Evolutionary conservation across 2,888 invertebrate species (phyloP), one percentile per base, ranked within the genome.

Genomic region (Anagyrus pseudococci): DNA sequence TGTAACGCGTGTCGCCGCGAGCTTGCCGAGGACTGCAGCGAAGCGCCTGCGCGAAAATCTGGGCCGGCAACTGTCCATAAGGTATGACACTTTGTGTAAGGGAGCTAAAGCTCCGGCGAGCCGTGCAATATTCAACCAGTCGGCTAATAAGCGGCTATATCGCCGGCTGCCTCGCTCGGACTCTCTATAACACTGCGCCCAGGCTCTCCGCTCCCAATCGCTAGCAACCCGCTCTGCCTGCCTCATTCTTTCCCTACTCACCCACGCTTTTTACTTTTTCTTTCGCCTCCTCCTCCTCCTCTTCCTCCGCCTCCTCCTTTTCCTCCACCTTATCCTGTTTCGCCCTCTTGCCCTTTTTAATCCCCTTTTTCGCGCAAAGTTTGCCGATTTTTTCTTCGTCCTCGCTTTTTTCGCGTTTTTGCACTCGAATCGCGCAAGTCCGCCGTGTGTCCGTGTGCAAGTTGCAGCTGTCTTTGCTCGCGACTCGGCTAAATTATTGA

Each of bases 21-120:
- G n/a, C n/a, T 8, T 33, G 33, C 33, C 33, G 33, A 33, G 33
- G 13, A 37, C 10, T 2, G 22, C 44, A 2, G 4, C 2, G 10
- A 26, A 6, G 66, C 66, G 66, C 62, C 47, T 62, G 66, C 66
- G 66, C 66, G 62, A 66, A 66, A 66, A 66, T 66, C 66, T 66
- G 66, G 66, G 66, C 66, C 66, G 66, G 56, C 44, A 17, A 37
- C 19, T 40, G 41, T 48, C 47, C 40, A 59, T 46, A 63, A 58
- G 54, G 46, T 56, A 58, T n/a, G 41, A 8, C 57, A 19, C 22
- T 37, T 20, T 29, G 17, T 10, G 59, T 8, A 26, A 25, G 22
- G 6, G 40, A 52, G 48, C 19, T 33, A 22, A 44, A 37, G 53
- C 20, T 47, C 37, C 19, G 23, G 43, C 19, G 50, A 46, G 37